These are phyloP conservation scores for Calameuta filiformis DNA, from an alignment of 2,888 invertebrate genomes.

Conservation along the genomic window DNA sequence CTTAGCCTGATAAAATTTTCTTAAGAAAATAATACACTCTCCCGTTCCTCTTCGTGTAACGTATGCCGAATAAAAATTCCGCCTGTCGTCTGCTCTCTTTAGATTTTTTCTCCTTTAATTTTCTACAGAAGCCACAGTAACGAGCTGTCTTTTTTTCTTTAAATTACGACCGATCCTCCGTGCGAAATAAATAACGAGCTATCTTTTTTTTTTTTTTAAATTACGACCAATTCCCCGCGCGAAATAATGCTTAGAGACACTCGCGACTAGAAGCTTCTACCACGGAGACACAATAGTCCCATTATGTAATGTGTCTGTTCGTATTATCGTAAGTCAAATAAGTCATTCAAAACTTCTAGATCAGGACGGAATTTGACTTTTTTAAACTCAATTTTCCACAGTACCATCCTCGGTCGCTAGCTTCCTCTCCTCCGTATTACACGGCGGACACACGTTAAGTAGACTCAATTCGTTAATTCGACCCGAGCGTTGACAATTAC, in stretches of 20 bases:
- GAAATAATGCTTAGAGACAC: neutral
- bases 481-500: constrained; percentile 50
- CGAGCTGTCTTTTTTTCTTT: neutral
- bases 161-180: neutral
- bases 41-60: neutral
- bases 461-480: constrained; percentile 63
- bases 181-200: neutral
- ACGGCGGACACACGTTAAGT: constrained; percentile 15
- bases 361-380: neutral
- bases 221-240: neutral
- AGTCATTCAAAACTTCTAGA: neutral
- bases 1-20: neutral
- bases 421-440: neutral
- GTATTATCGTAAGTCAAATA: neutral
- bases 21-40: neutral
- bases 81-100: neutral
- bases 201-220: neutral
- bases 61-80: neutral
- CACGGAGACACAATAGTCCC: neutral
- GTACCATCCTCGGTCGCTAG: neutral
- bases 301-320: neutral
- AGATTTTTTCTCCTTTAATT: neutral
- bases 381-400: neutral
- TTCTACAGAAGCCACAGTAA: too few relatives aligned
- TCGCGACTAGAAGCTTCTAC: too few relatives aligned